Evolutionary conservation across 1,140 invertebrate species (phyloP), one percentile per base, ranked within the genome.

Genomic region (Drosophila virilis): DNA sequence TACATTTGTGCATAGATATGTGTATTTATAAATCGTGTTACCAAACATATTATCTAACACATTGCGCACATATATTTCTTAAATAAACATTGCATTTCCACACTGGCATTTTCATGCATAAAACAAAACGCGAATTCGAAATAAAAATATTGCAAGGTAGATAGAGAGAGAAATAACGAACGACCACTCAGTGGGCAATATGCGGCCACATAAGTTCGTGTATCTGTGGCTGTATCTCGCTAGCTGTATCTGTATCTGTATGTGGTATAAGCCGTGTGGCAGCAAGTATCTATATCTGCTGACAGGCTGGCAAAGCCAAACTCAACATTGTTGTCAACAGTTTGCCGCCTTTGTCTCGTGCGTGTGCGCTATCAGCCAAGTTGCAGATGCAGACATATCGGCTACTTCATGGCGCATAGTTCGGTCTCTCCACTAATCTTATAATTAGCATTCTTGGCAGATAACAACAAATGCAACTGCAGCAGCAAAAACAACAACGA

Each of bases 401-500:
- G 10, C 37, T 13, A 37, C 43, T 40, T 9, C n/a, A 12, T 45
- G 60, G 6, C 66, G 62, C 64, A 77, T 69, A 80, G 77, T 70
- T 77, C 50, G 74, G 78, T 69, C 75, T 73, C 83, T 72, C 57
- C 80, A 80, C 73, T 86, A 89, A 88, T 88, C 83, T 88, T 89
- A 88, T 89, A 88, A 88, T 88, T 88, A 88, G 83, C 83, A 88
- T 88, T 89, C 83, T 86, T 88, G 83, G 77, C 83, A 88, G 83
- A 88, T 88, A 88, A 88, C 84, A 88, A 80, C 69, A 89, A 78
- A 80, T 80, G 61, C 54, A 50, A 42, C 59, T 51, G 68, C 78
- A 71, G 51, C 79, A 62, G 64, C 75, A 71, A 46, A 74, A 71
- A 50, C 78, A 66, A 8, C 50, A 15, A 66, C 78, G 72, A 69